These are phyloP conservation scores for Clarias batrachus DNA, from an alignment of 2,113 vertebrate genomes.

Conservation along the genomic window DNA sequence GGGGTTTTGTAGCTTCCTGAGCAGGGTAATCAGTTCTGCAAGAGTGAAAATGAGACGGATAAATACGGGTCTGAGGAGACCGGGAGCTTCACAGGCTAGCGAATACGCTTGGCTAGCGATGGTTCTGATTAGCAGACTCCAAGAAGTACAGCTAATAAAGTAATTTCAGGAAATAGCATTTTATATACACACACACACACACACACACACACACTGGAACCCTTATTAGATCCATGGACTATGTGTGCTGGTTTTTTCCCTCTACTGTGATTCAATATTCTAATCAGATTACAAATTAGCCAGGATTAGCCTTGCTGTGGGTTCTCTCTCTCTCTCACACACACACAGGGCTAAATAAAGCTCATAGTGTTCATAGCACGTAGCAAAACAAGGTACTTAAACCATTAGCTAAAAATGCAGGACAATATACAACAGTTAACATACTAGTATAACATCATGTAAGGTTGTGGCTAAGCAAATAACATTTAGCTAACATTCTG, in stretches of 20 bases:
- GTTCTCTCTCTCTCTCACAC: not conserved
- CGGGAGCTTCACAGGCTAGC: not conserved
- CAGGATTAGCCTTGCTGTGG: slow-evolving; percentile 15
- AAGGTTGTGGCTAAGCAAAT: not conserved
- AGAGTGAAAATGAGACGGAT: slow-evolving; percentile 1
- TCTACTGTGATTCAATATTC: not conserved
- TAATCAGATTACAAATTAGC: slow-evolving; percentile 31
- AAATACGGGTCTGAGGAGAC: not conserved
- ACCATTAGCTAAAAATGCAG: not conserved
- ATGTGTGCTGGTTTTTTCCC: not conserved
- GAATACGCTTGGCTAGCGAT: slow-evolving; percentile 7
- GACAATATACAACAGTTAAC: not conserved
- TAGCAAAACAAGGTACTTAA: slow-evolving; percentile 3
- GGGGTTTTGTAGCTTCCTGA: not conserved
- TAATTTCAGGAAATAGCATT: slow-evolving; percentile 3
- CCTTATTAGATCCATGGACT: not conserved
- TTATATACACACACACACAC: not conserved
- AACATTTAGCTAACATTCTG: not conserved
- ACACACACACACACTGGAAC: not conserved
- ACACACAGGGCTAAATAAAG: not conserved
- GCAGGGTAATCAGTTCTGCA: slow-evolving; percentile 8
- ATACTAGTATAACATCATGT: not conserved
- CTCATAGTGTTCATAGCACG: not conserved
- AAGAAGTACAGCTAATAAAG: slow-evolving; percentile 1
- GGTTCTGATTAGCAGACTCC: not conserved